Evolutionary conservation across 2,888 invertebrate species (phyloP), one percentile per base, ranked within the genome.

Genomic region (Cloeon dipterum): DNA sequence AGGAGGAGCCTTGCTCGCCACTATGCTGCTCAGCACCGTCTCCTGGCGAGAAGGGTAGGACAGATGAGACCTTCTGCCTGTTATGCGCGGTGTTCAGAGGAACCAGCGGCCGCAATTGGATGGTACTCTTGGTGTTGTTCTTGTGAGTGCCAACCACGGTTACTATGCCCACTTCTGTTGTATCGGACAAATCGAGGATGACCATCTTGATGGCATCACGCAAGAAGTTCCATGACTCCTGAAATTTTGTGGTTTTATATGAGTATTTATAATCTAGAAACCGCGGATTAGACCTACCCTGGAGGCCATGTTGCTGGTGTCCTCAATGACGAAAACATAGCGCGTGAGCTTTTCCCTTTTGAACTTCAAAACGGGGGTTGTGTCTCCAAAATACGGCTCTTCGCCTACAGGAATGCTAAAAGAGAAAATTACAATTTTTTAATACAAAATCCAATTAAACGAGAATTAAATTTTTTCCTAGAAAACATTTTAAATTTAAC

Each of bases 201-300:
- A 66, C 62, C 61, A 68, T 66, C 47, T 68, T 67, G 39, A 69
- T 58, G 1, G 70, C 68, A 40, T 59, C 53, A 25, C 66, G 54
- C 36, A 70, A 52, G 47, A 65, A 68, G 38, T 57, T 63, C 67
- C 68, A 70, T 2, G 67, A 65, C 48, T 69, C 67, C 44, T 57
- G 40, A 37, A 26, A 26, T 25, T 32, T 32, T 2, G n/a, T n/a
- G n/a, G n/a, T n/a, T n/a, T n/a, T n/a, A n/a, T n/a, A n/a, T n/a
- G n/a, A n/a, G n/a, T n/a, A n/a, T 35, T 39, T 20, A 20, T 32
- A 13, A 32, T 35, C 25, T 32, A 32, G 2, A 19, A 19, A 3
- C 17, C n/a, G n/a, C n/a, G 2, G 36, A 13, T n/a, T n/a, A 29
- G 36, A 40, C 47, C 46, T 47, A 54, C 53, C 47, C 67, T 53